Evolutionary conservation across 1,140 invertebrate species (phyloP).

Genomic region (Wasmannia auropunctata): DNA sequence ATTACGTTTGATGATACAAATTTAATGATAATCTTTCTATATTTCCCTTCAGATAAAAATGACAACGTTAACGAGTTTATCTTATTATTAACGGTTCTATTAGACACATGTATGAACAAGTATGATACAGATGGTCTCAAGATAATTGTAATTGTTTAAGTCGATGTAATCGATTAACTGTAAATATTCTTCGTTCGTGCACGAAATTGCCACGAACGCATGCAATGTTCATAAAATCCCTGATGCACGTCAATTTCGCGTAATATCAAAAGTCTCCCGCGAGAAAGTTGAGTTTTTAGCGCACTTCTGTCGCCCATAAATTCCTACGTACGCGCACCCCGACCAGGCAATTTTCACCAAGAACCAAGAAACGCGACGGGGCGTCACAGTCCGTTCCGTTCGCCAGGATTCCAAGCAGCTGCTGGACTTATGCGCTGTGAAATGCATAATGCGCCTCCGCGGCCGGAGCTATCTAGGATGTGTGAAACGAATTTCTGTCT

Average conservation of each 20-base stretch:
- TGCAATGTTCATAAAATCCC: slow-evolving; percentile 25
- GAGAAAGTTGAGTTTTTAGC: slow-evolving; percentile 65
- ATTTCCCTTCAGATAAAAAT: not conserved
- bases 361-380: slow-evolving; percentile 73
- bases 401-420: slow-evolving; percentile 74
- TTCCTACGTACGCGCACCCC: slow-evolving; percentile 46
- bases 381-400: slow-evolving; percentile 73
- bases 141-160: not conserved
- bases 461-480: slow-evolving; percentile 68
- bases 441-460: slow-evolving; percentile 79
- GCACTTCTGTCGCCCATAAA: slow-evolving; percentile 26
- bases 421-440: slow-evolving; percentile 81
- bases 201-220: not conserved
- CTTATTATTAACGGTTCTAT: not conserved
- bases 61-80: not conserved
- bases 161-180: not conserved
- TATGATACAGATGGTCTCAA: not conserved
- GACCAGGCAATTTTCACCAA: slow-evolving; percentile 74
- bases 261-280: slow-evolving; percentile 32
- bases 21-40: not conserved
- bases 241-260: slow-evolving; percentile 38
- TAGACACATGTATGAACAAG: not conserved
- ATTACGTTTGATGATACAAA: not conserved
- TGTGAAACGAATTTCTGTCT: slow-evolving; percentile 77
- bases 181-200: not conserved